Conservation (phyloP, 2,888 invertebrate species). For the Diploptera punctata region DNA sequence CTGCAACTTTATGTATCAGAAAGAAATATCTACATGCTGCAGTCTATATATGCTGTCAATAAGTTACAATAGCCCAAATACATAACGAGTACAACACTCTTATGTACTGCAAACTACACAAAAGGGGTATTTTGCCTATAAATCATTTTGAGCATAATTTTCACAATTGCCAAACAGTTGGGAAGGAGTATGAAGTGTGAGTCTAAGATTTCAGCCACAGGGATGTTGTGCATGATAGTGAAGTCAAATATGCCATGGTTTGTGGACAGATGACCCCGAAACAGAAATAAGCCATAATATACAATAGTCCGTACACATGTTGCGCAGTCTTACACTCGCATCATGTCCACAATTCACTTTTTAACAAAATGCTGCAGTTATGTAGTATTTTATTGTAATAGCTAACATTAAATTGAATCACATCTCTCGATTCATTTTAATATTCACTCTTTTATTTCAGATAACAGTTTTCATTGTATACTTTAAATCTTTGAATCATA, state of each 20-base stretch:
- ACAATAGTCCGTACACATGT: slow-evolving; percentile 1
- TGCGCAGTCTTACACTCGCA: background rate
- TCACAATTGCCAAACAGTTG: too few relatives aligned
- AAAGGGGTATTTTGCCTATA: slow-evolving; percentile 27
- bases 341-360: background rate
- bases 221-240: too few relatives aligned
- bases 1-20: slow-evolving; percentile 38
- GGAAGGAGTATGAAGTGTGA: too few relatives aligned
- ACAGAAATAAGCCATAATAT: slow-evolving; percentile 7
- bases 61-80: slow-evolving; percentile 38
- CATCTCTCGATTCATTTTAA: slow-evolving; percentile 5
- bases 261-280: slow-evolving; percentile 11
- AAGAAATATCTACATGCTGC: slow-evolving; percentile 20
- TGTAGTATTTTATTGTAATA: slow-evolving; percentile 23
- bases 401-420: slow-evolving; percentile 14
- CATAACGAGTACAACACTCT: slow-evolving; percentile 34
- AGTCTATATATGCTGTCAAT: slow-evolving; percentile 26
- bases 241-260: slow-evolving; percentile 9
- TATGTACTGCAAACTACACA: slow-evolving; percentile 32
- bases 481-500: slow-evolving; percentile 6
- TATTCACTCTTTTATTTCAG: background rate
- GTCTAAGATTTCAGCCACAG: too few relatives aligned
- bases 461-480: background rate
- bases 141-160: slow-evolving; percentile 14
- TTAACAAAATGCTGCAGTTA: slow-evolving; percentile 23